These are phyloP conservation scores for Chrysotoxum bicinctum DNA, from an alignment of 2,888 invertebrate genomes.

Conservation along the genomic window DNA sequence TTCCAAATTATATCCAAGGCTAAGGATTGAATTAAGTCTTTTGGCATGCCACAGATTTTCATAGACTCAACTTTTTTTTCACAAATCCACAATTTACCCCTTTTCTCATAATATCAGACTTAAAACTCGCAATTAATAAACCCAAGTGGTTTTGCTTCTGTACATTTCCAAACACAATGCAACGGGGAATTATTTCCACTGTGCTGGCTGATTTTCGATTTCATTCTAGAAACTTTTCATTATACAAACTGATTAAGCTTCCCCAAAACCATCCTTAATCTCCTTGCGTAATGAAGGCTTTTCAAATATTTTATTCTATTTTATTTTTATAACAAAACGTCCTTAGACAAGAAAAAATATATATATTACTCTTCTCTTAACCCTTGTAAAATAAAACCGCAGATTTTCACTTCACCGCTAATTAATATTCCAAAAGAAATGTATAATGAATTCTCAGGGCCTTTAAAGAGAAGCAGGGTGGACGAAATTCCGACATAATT, in stretches of 20 bases:
- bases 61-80: neutral
- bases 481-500: neutral
- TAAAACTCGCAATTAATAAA: neutral
- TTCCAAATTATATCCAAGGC: no score
- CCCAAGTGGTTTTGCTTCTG: neutral
- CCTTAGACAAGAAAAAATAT: neutral
- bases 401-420: neutral
- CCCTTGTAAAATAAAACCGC: neutral
- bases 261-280: neutral
- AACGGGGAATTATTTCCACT: neutral
- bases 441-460: neutral
- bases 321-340: neutral
- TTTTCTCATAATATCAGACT: neutral
- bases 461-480: neutral
- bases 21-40: no score
- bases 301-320: neutral
- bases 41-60: no score
- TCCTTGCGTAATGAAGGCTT: neutral
- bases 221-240: neutral
- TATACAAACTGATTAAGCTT: neutral
- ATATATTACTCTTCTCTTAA: neutral
- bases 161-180: neutral
- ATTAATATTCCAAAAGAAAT: neutral
- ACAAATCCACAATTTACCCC: neutral
- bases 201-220: neutral